A percentile compares a stretch with the other conserved stretches of the same genome.
Conservation (phyloP, 2,797 vertebrate genomes). For the Aselliscus stoliczkanus region DNA sequence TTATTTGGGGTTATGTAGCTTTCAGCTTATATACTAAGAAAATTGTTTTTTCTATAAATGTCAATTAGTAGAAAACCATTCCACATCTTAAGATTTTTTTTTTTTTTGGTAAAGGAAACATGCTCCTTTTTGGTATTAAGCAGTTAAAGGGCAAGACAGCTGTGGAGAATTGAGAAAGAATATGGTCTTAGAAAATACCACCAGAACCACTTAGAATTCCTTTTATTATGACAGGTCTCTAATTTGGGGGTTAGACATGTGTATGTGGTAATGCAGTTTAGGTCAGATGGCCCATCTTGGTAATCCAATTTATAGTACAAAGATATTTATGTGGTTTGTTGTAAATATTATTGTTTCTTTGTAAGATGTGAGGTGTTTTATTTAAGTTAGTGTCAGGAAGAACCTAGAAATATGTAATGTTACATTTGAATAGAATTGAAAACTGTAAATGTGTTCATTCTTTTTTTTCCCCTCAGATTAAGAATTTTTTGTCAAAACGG, state of each 20-base stretch:
- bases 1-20: background rate
- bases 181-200: background rate
- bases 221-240: background rate
- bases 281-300: background rate
- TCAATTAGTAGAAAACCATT: constrained; percentile 16
- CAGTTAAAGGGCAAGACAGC: background rate
- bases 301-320: background rate
- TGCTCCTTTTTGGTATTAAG: background rate
- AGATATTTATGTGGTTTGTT: background rate
- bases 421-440: constrained; percentile 26
- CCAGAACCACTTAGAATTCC: background rate
- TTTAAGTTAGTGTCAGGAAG: constrained; percentile 5
- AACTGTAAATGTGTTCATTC: constrained; percentile 24
- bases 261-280: background rate
- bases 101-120: background rate
- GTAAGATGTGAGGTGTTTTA: background rate
- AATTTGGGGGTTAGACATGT: background rate
- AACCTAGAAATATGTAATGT: constrained; percentile 7
- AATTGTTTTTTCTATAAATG: background rate
- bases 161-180: constrained; percentile 26
- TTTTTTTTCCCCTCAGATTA: constrained; percentile 86
- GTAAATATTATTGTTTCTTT: constrained; percentile 24
- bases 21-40: background rate
- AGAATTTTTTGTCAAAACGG: constrained; percentile 92
- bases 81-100: background rate